Conservation (phyloP, 1,140 invertebrate genomes). For the Trialeurodes vaporariorum region DNA sequence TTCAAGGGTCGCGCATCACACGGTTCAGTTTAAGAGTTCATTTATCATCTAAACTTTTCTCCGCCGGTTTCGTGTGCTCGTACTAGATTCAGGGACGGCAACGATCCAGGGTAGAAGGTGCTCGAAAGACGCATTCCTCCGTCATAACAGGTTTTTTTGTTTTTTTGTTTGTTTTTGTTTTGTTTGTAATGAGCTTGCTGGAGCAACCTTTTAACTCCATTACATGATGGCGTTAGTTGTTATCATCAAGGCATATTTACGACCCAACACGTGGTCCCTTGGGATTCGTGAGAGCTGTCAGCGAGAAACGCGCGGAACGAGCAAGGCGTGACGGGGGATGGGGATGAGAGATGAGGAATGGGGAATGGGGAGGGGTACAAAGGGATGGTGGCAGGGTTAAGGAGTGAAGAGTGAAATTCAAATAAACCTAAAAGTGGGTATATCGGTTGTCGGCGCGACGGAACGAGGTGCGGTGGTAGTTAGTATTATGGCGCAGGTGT, state of each 20-base stretch:
- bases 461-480: too few species aligned
- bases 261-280: not conserved
- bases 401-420: not conserved
- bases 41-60: not conserved
- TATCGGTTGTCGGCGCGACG: not conserved
- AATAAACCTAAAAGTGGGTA: not conserved
- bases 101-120: not conserved
- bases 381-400: too few species aligned
- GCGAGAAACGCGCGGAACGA: not conserved
- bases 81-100: not conserved
- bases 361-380: too few species aligned
- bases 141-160: too few species aligned
- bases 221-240: not conserved
- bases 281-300: not conserved
- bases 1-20: not conserved
- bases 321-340: too few species aligned
- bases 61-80: not conserved
- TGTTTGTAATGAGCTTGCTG: not conserved
- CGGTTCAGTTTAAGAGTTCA: not conserved
- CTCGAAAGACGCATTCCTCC: not conserved
- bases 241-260: not conserved
- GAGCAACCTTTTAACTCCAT: not conserved
- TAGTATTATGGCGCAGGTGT: too few species aligned
- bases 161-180: too few species aligned
- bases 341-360: too few species aligned